phyloP scores from a whole-genome alignment of 2,888 invertebrate species.

The Bursaphelenchus okinawaensis region DNA sequence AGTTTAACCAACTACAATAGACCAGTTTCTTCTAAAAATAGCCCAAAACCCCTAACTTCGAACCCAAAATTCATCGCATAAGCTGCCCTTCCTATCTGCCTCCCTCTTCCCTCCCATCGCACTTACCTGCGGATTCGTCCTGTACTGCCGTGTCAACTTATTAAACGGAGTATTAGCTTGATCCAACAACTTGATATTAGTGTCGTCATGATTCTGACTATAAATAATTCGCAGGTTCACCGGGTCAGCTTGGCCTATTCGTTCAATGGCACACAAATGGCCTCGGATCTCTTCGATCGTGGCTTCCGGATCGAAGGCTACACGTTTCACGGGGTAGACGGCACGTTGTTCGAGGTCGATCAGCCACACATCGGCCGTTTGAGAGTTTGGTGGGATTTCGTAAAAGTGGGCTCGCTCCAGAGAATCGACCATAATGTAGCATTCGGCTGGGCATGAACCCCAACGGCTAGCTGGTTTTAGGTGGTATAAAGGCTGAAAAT shows the following conservation, averaged over 20 bases:
- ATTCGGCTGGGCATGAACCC: neutral
- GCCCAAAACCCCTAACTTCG: neutral
- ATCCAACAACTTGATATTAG: neutral
- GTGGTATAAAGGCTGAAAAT: neutral
- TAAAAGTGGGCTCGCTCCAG: slow-evolving; percentile 7
- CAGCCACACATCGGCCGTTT: slow-evolving; percentile 7
- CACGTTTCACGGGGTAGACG: slow-evolving; percentile 6
- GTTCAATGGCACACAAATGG: neutral
- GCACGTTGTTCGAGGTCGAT: slow-evolving; percentile 8
- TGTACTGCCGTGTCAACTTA: neutral
- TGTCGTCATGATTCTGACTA: neutral
- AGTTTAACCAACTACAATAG: neutral
- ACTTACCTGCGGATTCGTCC: neutral
- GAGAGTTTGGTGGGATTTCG: neutral
- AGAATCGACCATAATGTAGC: slow-evolving; percentile 18
- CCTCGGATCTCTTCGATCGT: neutral
- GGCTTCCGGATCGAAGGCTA: slow-evolving; percentile 3
- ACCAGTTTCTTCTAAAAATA: no score
- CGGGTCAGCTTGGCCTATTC: neutral
- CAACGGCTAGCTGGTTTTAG: slow-evolving; percentile 1
- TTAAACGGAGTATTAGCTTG: neutral
- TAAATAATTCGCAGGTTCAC: neutral
- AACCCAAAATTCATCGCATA: no score
- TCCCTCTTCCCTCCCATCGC: neutral
- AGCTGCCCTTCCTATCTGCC: no score